A percentile compares a stretch with the other conserved stretches of the same genome.
Evolutionary conservation across 1,140 invertebrate species (phyloP).

Genomic region (Mya arenaria): DNA sequence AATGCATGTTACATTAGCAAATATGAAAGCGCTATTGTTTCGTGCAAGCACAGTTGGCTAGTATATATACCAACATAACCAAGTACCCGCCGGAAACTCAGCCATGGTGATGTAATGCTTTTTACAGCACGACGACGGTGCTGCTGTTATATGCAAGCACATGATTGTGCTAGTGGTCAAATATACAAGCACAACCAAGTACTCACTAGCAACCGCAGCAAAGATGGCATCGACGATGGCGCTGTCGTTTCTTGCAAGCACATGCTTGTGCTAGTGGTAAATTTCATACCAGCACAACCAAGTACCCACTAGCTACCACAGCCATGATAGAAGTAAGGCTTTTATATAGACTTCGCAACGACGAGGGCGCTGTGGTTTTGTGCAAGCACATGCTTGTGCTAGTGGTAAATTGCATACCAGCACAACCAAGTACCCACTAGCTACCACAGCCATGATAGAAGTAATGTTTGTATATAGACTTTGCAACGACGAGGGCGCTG

Average conservation of each 20-base stretch:
- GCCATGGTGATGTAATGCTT: neutral
- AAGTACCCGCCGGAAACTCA: neutral
- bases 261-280: constrained; percentile 52
- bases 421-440: too few relatives aligned
- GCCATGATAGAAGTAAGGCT: too few relatives aligned
- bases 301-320: constrained; percentile 11
- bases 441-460: too few relatives aligned
- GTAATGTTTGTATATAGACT: too few relatives aligned
- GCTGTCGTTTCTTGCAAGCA: constrained; percentile 17
- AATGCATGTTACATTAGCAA: too few relatives aligned
- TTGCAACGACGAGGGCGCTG: neutral
- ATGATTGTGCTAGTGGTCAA: constrained; percentile 49
- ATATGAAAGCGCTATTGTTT: too few relatives aligned
- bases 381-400: too few relatives aligned
- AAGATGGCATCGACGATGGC: too few relatives aligned
- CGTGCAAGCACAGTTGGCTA: too few relatives aligned
- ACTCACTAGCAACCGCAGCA: too few relatives aligned
- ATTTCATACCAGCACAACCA: constrained; percentile 35
- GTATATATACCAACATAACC: neutral
- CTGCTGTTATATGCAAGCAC: constrained; percentile 27
- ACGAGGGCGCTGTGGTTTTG: too few relatives aligned
- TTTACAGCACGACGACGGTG: neutral
- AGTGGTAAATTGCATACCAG: neutral
- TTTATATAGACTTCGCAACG: too few relatives aligned
- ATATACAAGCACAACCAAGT: constrained; percentile 10